Evolutionary conservation across 1,140 invertebrate species (phyloP).

Genomic region (Drosophila mayri): DNA sequence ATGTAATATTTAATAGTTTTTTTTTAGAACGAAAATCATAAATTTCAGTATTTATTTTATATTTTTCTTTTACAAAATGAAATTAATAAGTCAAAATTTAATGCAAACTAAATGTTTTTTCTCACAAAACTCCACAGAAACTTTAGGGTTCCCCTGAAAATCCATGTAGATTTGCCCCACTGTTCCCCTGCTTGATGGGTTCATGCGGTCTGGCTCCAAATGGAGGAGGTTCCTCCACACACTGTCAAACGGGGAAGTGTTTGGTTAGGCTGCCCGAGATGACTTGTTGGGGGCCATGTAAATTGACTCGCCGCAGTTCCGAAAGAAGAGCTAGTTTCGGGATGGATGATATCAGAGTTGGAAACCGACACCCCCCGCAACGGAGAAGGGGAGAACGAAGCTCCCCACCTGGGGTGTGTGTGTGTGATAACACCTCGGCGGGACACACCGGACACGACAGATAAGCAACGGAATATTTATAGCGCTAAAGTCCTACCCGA

Average conservation of each 20-base stretch:
- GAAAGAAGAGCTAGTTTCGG: slow-evolving; percentile 17
- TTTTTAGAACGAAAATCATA: too few relatives aligned
- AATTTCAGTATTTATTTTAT: too few relatives aligned
- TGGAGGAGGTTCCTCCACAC: neutral
- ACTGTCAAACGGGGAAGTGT: slow-evolving; percentile 9
- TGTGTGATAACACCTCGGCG: slow-evolving; percentile 52
- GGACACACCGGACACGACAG: slow-evolving; percentile 32
- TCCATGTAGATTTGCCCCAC: neutral
- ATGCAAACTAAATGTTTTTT: too few relatives aligned
- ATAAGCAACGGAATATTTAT: slow-evolving; percentile 79
- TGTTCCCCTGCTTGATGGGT: slow-evolving; percentile 8
- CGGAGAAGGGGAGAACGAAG: neutral
- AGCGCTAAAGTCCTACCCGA: slow-evolving; percentile 53
- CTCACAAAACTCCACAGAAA: neutral
- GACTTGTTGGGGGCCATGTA: slow-evolving; percentile 52
- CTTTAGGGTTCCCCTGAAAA: too few relatives aligned
- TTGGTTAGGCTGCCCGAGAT: slow-evolving; percentile 49
- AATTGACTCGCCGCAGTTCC: slow-evolving; percentile 47
- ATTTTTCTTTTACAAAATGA: neutral
- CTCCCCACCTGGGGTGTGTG: slow-evolving; percentile 54
- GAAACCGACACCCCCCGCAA: neutral
- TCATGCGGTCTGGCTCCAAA: slow-evolving; percentile 15
- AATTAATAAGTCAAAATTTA: neutral
- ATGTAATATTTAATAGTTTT: neutral
- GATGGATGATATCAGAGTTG: slow-evolving; percentile 23